Conservation (phyloP, 1,140 invertebrate genomes). For the Atta cephalotes region DNA sequence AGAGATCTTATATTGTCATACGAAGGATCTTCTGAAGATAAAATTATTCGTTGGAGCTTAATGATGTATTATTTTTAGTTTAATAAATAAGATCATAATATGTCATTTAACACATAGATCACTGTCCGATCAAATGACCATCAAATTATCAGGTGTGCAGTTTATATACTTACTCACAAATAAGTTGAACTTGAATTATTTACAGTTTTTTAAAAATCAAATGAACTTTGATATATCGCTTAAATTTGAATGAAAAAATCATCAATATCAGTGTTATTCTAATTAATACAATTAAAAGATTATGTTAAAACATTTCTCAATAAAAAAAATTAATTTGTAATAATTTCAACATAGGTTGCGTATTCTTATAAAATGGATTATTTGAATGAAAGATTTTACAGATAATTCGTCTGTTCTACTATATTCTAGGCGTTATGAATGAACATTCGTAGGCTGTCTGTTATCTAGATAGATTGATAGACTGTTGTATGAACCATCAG, state of each 20-base stretch:
- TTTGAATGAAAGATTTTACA: conserved; percentile 2
- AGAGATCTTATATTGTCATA: background rate
- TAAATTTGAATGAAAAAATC: background rate
- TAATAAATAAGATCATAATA: background rate
- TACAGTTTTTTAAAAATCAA: background rate
- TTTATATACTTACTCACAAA: conserved; percentile 7
- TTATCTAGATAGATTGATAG: conserved; percentile 41
- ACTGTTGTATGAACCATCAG: conserved; percentile 24
- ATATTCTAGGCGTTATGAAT: conserved; percentile 40
- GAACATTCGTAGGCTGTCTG: conserved; percentile 18
- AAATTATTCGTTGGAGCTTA: background rate
- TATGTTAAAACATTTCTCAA: background rate
- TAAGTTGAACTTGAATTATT: background rate
- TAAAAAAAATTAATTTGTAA: conserved; percentile 1
- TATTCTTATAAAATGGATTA: conserved; percentile 5
- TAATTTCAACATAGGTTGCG: background rate
- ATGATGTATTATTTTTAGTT: background rate
- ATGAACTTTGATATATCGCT: background rate
- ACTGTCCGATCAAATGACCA: conserved; percentile 15
- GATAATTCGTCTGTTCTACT: background rate
- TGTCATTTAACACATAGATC: conserved; percentile 9
- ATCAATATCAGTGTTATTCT: background rate
- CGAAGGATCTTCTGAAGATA: background rate
- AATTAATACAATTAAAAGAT: background rate
- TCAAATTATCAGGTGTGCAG: background rate